phyloP scores from a whole-genome alignment of 1,140 invertebrate species.

The Drosophila pandora region DNA sequence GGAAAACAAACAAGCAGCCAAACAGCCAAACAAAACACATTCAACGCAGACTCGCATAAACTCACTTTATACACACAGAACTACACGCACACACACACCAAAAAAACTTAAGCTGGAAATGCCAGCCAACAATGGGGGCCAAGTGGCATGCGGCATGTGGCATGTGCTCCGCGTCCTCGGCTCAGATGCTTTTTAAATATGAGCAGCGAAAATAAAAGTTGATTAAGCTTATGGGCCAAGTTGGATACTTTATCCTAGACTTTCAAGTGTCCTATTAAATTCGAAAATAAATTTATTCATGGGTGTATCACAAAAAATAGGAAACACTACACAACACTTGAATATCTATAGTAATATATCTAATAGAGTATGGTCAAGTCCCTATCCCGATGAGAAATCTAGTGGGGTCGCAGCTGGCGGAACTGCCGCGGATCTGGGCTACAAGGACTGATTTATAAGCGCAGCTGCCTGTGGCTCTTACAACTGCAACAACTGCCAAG shows the following conservation, averaged over 20 bases:
- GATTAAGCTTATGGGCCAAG: conserved; percentile 37
- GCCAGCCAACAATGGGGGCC: conserved; percentile 28
- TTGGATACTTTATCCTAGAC: neutral
- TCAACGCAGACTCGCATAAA: conserved; percentile 9
- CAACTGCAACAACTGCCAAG: conserved; percentile 26
- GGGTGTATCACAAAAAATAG: no score
- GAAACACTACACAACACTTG: no score
- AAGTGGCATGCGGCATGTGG: conserved; percentile 6
- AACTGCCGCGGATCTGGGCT: conserved; percentile 13
- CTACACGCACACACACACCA: conserved; percentile 12
- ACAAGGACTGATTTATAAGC: conserved; percentile 49
- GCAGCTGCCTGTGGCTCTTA: conserved; percentile 18
- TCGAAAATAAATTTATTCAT: no score
- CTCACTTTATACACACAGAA: conserved; percentile 10
- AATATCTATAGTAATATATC: neutral
- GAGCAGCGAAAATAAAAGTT: conserved; percentile 40
- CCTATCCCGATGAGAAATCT: neutral
- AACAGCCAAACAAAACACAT: conserved; percentile 39
- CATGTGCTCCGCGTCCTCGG: conserved; percentile 34
- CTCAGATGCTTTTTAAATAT: conserved; percentile 41
- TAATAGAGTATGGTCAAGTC: neutral
- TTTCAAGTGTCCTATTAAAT: conserved; percentile 17
- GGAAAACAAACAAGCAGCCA: conserved; percentile 42
- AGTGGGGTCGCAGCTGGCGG: neutral
- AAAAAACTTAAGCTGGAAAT: conserved; percentile 28